A percentile compares a stretch with the other conserved stretches of the same genome.
Evolutionary conservation across 2,888 invertebrate species (phyloP).

Genomic region (Andrena praecox): DNA sequence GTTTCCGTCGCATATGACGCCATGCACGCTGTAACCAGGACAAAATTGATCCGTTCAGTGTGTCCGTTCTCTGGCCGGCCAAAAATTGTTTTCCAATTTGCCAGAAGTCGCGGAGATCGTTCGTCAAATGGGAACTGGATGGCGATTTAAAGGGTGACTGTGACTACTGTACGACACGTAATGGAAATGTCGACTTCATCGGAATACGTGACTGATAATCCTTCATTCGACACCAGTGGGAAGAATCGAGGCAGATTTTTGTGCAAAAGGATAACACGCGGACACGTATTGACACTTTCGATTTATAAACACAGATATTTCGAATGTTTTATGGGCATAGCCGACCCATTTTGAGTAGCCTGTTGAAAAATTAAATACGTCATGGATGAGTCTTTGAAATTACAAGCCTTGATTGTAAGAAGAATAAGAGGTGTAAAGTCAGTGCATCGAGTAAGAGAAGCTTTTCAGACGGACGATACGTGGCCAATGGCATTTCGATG

Average conservation of each 20-base stretch:
- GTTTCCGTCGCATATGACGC: conserved; percentile 96
- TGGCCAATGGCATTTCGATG: conserved; percentile 68
- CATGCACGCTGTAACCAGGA: conserved; percentile 90
- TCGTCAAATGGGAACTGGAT: conserved; percentile 25
- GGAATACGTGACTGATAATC: conserved; percentile 14
- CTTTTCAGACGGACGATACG: conserved; percentile 32
- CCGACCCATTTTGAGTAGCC: neutral
- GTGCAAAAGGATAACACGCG: too few species aligned
- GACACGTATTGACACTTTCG: too few species aligned
- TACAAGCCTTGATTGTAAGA: neutral
- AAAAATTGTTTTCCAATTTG: conserved; percentile 6
- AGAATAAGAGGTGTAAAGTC: conserved; percentile 9
- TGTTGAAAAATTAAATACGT: neutral
- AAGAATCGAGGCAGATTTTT: too few species aligned
- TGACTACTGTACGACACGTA: conserved; percentile 29
- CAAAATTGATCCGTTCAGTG: conserved; percentile 24
- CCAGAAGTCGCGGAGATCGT: conserved; percentile 5
- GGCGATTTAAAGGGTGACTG: conserved; percentile 23
- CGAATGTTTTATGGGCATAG: too few species aligned
- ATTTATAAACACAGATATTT: too few species aligned
- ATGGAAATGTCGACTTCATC: conserved; percentile 40
- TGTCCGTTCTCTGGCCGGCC: neutral
- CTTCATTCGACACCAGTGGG: neutral
- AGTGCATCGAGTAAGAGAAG: conserved; percentile 22
- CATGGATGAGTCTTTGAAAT: neutral